Evolutionary conservation across 2,797 vertebrate species (phyloP), one percentile per base, ranked within the genome.

Genomic region (Sternotherus odoratus): DNA sequence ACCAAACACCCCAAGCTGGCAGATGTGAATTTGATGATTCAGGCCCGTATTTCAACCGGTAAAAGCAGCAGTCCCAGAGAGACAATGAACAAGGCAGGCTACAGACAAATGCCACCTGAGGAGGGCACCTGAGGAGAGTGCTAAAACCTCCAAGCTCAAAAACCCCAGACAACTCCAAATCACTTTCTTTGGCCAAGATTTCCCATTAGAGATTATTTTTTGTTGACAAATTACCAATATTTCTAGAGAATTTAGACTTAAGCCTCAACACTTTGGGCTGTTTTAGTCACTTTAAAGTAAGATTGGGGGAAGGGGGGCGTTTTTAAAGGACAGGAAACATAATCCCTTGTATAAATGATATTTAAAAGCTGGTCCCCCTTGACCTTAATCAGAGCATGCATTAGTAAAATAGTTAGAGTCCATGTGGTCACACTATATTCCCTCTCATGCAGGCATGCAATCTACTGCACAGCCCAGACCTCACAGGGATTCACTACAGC

Each of bases 341-440:
- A 92, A 93, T 85, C 50, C 80, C 51, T 77, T 1, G 0, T 77
- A 48, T 56, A 77, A 84, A 48, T 88, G 48, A 36, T 43, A 82
- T 86, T 83, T 86, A 51, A 72, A 95, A 86, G 79, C 54, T 82
- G 85, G 69, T 51, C 23, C n/a, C 23, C n/a, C 43, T 90, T 24
- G 72, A 33, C 23, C 86, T 84, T 46, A 84, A 33, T 16, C 80
- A 86, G 54, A 88, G 63, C 63, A 83, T 54, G 23, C 30, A 48
- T 51, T n/a, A 66, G 63, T n/a, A 66, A 66, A 11, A 36, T 7
- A 63, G 72, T 63, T n/a, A 39, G 77, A 90, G 92, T 74, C 51
- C 79, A 36, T 36, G 74, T 17, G 43, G 63, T 63, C 87, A 88
- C 80, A 83, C 91, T 85, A 33, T 54, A 66, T 66, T 66, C 57